Conservation (phyloP, 1,140 invertebrate species). For the Dendrolimus punctatus region DNA sequence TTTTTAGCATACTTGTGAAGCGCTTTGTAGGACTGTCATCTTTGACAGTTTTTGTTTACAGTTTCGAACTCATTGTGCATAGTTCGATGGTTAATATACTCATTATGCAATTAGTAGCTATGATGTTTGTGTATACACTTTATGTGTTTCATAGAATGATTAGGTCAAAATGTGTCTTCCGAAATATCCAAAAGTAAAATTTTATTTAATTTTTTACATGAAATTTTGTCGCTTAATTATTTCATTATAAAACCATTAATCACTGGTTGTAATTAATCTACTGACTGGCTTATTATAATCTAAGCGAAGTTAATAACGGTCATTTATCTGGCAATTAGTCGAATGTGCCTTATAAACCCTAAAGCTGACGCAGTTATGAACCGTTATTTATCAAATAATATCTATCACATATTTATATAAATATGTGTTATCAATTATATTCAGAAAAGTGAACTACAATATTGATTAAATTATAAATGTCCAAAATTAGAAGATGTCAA, state of each 20-base stretch:
- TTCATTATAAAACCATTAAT: conserved; percentile 20
- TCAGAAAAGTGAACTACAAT: too few species aligned
- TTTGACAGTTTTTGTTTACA: too few species aligned
- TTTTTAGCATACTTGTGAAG: too few species aligned
- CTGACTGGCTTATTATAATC: conserved; percentile 19
- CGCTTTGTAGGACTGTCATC: too few species aligned
- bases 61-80: not conserved
- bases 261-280: conserved; percentile 21
- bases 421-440: too few species aligned
- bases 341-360: conserved; percentile 22
- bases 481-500: too few species aligned
- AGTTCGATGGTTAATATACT: not conserved
- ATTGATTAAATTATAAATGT: too few species aligned
- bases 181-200: not conserved
- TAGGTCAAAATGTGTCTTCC: not conserved
- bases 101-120: not conserved
- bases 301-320: conserved; percentile 21
- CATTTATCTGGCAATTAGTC: conserved; percentile 29
- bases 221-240: conserved; percentile 10
- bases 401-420: not conserved
- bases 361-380: conserved; percentile 2
- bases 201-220: conserved; percentile 6
- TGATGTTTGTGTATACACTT: conserved; percentile 2
- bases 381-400: not conserved
- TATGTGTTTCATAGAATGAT: not conserved